Evolutionary conservation across 37 sponge, comb jelly and placozoan species (phyloP).

Genomic region (Beroe forskalii): DNA sequence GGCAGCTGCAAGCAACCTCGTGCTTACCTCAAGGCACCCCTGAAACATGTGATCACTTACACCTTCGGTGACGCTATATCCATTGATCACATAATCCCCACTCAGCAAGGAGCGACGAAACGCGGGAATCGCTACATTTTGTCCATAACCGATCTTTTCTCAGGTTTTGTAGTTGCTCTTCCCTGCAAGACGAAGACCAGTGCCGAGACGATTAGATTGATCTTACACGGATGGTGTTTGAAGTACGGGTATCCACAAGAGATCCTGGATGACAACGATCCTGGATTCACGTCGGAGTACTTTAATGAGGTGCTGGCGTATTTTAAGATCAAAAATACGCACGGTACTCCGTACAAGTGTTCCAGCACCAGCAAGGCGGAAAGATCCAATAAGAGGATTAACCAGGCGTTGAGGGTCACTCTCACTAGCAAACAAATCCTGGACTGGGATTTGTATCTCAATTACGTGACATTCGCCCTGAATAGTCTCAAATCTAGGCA

Average conservation of each 20-base stretch:
- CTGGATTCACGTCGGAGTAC: background rate
- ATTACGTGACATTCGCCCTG: slow-evolving; percentile 11
- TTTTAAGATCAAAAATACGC: slow-evolving; percentile 14
- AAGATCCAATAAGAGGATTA: slow-evolving; percentile 2
- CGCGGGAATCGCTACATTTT: slow-evolving; percentile 1
- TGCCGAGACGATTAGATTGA: slow-evolving; percentile 18
- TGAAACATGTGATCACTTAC: slow-evolving; percentile 17
- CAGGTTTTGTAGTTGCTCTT: slow-evolving; percentile 18
- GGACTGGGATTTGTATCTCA: slow-evolving; percentile 45
- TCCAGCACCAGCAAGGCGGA: slow-evolving; percentile 8
- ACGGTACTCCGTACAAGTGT: slow-evolving; percentile 39
- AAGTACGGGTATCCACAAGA: slow-evolving; percentile 27
- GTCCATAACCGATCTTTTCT: background rate
- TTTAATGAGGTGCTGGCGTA: background rate
- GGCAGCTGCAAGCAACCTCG: slow-evolving; percentile 2
- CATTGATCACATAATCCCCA: slow-evolving; percentile 27
- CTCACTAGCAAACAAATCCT: slow-evolving; percentile 34
- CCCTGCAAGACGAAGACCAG: slow-evolving; percentile 10
- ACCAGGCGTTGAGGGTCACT: background rate
- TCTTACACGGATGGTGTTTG: slow-evolving; percentile 28
- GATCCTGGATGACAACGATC: slow-evolving; percentile 1
- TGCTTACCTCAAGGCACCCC: slow-evolving; percentile 27
- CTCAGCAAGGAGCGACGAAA: background rate
- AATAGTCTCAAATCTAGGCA: slow-evolving; percentile 3
- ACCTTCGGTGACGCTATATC: background rate